Percentiles rank a stretch among this genome's conserved stretches.
phyloP scores from a whole-genome alignment of 2,888 invertebrate genomes.

The Spilarctia lutea region DNA sequence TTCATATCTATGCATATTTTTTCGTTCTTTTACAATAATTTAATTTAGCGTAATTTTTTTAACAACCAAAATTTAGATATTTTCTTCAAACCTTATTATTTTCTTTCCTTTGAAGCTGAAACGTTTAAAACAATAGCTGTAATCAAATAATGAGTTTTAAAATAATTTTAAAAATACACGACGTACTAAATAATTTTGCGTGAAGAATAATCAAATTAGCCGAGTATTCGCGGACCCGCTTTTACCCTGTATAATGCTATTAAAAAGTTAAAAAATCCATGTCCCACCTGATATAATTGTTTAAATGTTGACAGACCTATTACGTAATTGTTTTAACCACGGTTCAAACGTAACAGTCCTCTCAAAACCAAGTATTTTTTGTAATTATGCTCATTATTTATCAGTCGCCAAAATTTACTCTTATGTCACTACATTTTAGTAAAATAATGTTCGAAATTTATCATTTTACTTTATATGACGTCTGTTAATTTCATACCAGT shows the following conservation, averaged over 20 bases:
- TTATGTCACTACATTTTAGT: too few relatives aligned
- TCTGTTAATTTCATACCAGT: too few relatives aligned
- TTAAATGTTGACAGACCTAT: slow-evolving; percentile 31
- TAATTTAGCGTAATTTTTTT: not conserved
- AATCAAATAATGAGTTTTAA: not conserved
- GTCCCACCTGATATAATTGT: slow-evolving; percentile 44
- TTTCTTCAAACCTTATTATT: not conserved
- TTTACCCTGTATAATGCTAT: slow-evolving; percentile 47
- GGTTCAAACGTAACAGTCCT: not conserved
- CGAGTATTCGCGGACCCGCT: slow-evolving; percentile 17
- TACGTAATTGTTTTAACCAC: slow-evolving; percentile 25
- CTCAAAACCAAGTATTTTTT: not conserved
- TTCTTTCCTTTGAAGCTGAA: not conserved
- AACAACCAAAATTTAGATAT: not conserved
- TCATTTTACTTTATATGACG: too few relatives aligned
- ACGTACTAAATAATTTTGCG: slow-evolving; percentile 1
- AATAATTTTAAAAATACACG: not conserved
- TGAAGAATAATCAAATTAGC: slow-evolving; percentile 30
- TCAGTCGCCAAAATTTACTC: not conserved
- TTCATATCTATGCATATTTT: too few relatives aligned
- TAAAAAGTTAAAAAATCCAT: slow-evolving; percentile 50
- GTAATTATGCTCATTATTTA: not conserved
- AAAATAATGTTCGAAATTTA: too few relatives aligned
- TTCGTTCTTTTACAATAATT: not conserved
- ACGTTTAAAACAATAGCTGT: not conserved